These are phyloP conservation scores for Gephyroberyx darwinii DNA, from an alignment of 2,797 vertebrate genomes.

Conservation along the genomic window DNA sequence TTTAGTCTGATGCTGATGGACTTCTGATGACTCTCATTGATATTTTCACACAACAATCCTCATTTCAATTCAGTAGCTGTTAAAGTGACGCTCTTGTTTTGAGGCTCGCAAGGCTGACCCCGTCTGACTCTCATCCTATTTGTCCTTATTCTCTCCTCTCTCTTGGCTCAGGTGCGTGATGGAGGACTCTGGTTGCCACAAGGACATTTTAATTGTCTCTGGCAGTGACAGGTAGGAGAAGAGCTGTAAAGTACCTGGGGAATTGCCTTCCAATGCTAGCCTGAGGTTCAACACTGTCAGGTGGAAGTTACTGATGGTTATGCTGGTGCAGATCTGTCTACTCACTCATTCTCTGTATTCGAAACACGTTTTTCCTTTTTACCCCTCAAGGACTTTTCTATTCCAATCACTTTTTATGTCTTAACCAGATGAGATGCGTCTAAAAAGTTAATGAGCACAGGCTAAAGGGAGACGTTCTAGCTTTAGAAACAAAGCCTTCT, in stretches of 20 bases:
- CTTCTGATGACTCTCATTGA: too few relatives aligned
- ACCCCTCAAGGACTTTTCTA: neutral
- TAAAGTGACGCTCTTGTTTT: too few relatives aligned
- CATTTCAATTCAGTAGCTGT: too few relatives aligned
- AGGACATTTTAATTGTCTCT: neutral
- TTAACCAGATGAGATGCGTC: slow-evolving; percentile 9
- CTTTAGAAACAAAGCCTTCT: slow-evolving; percentile 31
- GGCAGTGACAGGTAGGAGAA: neutral
- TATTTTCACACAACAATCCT: too few relatives aligned
- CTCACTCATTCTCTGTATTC: neutral
- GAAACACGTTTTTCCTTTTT: neutral
- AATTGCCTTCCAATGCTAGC: neutral
- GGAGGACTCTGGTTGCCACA: neutral
- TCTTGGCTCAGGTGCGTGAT: neutral
- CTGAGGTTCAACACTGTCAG: neutral
- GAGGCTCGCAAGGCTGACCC: too few relatives aligned
- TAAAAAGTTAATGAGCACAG: slow-evolving; percentile 11
- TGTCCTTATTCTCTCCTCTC: neutral
- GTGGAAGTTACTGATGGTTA: neutral
- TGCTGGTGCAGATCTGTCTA: neutral
- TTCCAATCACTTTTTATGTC: slow-evolving; percentile 10
- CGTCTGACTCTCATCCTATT: neutral
- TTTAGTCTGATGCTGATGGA: too few relatives aligned
- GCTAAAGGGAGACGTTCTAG: slow-evolving; percentile 37
- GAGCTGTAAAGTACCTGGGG: neutral